These are phyloP conservation scores for Pollenia amentaria DNA, from an alignment of 2,888 invertebrate species.

Conservation along the genomic window DNA sequence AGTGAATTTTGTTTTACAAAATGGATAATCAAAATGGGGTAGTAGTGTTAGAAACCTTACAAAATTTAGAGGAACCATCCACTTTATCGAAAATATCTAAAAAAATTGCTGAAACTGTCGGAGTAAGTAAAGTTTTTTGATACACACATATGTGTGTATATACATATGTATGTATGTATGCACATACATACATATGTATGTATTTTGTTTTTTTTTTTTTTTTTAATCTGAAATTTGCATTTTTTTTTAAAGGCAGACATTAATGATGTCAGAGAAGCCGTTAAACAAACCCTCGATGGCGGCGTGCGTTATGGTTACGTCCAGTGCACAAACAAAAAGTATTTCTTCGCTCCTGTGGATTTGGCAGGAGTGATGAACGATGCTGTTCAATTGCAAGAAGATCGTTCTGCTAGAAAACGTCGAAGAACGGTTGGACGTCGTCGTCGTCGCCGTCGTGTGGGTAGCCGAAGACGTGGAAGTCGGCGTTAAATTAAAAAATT, in stretches of 20 bases:
- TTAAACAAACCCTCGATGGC: slow-evolving; percentile 69
- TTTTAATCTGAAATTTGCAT: not conserved
- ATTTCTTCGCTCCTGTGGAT: slow-evolving; percentile 70
- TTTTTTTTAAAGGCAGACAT: slow-evolving; percentile 51
- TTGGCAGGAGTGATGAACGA: slow-evolving; percentile 40
- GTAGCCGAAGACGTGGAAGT: slow-evolving; percentile 54
- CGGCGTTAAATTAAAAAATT: not conserved
- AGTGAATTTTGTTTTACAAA: not conserved
- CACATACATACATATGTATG: no score
- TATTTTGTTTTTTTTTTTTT: not conserved
- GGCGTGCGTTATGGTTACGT: slow-evolving; percentile 73
- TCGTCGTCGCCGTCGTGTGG: slow-evolving; percentile 26
- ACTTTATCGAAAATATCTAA: slow-evolving; percentile 66
- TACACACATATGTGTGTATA: not conserved
- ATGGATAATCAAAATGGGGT: slow-evolving; percentile 74
- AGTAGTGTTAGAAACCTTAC: slow-evolving; percentile 66
- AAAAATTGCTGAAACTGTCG: slow-evolving; percentile 66
- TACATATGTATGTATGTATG: no score
- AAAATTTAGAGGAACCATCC: slow-evolving; percentile 67
- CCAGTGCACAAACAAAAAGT: slow-evolving; percentile 68
- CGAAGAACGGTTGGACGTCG: slow-evolving; percentile 6
- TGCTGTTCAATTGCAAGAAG: slow-evolving; percentile 51
- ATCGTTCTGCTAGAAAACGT: slow-evolving; percentile 63
- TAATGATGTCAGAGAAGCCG: slow-evolving; percentile 66
- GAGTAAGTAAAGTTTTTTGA: slow-evolving; percentile 59